Evolutionary conservation across 1,140 invertebrate species (phyloP), one percentile per base, ranked within the genome.

Genomic region (Sarcophaga peregrina): DNA sequence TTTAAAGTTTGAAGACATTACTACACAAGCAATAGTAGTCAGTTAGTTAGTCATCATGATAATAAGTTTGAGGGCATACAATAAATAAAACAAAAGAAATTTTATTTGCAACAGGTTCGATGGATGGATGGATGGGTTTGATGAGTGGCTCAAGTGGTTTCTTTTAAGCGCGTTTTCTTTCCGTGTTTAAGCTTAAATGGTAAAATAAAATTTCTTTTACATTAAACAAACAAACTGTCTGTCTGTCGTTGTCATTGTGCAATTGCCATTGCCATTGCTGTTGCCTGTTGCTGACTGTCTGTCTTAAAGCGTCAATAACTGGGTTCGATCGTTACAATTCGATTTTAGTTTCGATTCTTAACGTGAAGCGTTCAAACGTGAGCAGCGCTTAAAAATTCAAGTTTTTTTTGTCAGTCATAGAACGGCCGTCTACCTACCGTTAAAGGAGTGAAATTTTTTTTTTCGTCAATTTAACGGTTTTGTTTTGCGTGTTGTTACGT

Each of bases 331-430:
- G 75, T 47, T 50, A 78, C 75, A 78, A 20, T 78, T 78, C 75
- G 37, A 78, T 78, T 37, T 78, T 78, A 78, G 75, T 78, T 78
- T 78, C 50, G 20, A 78, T 78, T 78, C 75, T 78, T n/a, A 50
- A 78, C 75, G 75, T 47, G 75, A 78, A 78, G 75, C 75, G 75
- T 78, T 20, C 17, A 20, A 78, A 78, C 75, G 47, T 78, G 47
- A 11, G 47, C 50, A 37, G 17, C 75, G 75, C 75, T 78, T 50
- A 17, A 46, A 50, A n/a, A 15, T 25, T 20, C 73, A 46, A 25
- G 25, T 73, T 73, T n/a, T 20, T 6, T n/a, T n/a, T n/a, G n/a
- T n/a, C 58, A 62, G 15, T n/a, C 15, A 0, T 9, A 20, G 6
- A 72, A 25, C n/a, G 37, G 20, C 3, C 62, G 10, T 10, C 62